Evolutionary conservation across 2,888 invertebrate species (phyloP).

Genomic region (Netelia fuscicornis): DNA sequence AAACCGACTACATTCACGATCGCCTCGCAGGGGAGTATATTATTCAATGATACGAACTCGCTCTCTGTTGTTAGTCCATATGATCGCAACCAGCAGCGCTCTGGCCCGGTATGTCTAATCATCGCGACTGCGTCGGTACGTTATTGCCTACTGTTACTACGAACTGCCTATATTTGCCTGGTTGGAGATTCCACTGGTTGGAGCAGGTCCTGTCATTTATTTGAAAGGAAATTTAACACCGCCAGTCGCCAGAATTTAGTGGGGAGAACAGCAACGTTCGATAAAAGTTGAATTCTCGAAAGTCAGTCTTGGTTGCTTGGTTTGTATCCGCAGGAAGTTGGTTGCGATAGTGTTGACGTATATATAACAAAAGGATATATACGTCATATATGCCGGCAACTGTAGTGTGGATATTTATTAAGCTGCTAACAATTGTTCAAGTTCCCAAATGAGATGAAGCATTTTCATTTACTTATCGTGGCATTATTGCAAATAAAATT

Average conservation of each 20-base stretch:
- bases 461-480: constrained; percentile 9
- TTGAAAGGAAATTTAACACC: too few species aligned
- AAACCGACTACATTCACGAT: constrained; percentile 15
- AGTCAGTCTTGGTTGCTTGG: too few species aligned
- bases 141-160: neutral
- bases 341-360: too few species aligned
- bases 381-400: too few species aligned
- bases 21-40: neutral
- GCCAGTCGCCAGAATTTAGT: too few species aligned
- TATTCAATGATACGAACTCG: neutral
- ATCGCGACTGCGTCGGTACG: neutral
- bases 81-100: constrained; percentile 6
- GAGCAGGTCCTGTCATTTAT: too few species aligned
- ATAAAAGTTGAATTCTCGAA: too few species aligned
- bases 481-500: constrained; percentile 56
- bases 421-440: neutral
- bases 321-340: too few species aligned
- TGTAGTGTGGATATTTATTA: neutral
- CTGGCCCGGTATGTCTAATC: neutral
- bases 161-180: neutral
- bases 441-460: too few species aligned
- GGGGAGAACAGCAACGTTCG: too few species aligned
- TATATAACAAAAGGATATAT: too few species aligned
- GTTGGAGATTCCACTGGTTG: neutral
- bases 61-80: constrained; percentile 1